Evolutionary conservation across 1,140 invertebrate species (phyloP).

Genomic region (Phthorimaea operculella): DNA sequence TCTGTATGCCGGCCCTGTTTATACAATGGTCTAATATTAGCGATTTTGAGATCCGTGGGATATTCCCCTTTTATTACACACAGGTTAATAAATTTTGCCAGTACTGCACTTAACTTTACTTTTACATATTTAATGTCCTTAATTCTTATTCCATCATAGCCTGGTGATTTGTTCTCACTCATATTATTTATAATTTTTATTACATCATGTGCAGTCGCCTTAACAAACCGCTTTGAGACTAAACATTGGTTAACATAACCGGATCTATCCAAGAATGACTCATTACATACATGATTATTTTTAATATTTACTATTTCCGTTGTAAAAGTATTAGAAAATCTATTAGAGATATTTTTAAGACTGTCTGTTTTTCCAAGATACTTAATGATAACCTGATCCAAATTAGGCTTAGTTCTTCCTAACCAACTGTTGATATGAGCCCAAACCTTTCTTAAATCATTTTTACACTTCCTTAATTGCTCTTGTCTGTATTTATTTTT

Average conservation of each 20-base stretch:
- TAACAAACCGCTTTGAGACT: slow-evolving; percentile 15
- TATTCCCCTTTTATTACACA: slow-evolving; percentile 12
- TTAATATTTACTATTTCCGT: slow-evolving; percentile 6
- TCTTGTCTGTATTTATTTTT: too few species aligned
- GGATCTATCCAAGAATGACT: slow-evolving; percentile 15
- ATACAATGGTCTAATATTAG: slow-evolving; percentile 21
- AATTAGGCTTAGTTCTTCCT: not conserved
- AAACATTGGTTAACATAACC: slow-evolving; percentile 12
- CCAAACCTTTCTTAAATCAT: too few species aligned
- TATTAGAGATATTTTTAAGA: not conserved
- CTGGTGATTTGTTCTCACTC: slow-evolving; percentile 10
- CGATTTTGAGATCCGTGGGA: slow-evolving; percentile 16
- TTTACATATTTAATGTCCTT: slow-evolving; percentile 13
- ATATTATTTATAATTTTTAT: slow-evolving; percentile 15
- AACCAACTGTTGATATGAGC: slow-evolving; percentile 6
- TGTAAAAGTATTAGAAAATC: slow-evolving; percentile 6
- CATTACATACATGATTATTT: slow-evolving; percentile 12
- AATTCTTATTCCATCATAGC: slow-evolving; percentile 12
- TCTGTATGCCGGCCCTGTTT: slow-evolving; percentile 16
- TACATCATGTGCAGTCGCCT: slow-evolving; percentile 9
- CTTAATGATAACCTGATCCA: not conserved
- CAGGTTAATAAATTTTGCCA: slow-evolving; percentile 14
- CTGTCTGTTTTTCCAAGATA: slow-evolving; percentile 3
- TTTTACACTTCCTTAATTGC: too few species aligned
- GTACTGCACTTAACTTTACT: slow-evolving; percentile 1